Conservation (phyloP, 2,113 vertebrate species). For the Lycocorax pyrrhopterus region DNA sequence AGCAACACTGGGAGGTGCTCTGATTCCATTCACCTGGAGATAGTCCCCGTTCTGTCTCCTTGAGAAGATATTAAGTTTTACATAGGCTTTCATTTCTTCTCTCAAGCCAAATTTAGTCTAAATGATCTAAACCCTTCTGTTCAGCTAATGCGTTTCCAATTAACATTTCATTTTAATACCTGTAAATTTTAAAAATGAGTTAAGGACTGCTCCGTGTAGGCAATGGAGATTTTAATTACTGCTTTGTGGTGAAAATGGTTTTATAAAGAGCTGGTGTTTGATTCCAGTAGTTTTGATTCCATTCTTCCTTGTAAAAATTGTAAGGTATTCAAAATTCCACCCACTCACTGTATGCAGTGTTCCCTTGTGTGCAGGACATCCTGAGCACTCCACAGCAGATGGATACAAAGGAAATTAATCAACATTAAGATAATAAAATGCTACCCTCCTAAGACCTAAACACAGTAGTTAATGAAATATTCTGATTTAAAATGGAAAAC, state of each 20-base stretch:
- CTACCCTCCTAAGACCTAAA: neutral
- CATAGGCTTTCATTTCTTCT: neutral
- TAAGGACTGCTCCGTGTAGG: neutral
- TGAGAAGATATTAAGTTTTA: neutral
- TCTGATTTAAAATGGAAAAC: neutral
- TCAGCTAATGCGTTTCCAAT: neutral
- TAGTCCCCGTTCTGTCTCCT: neutral
- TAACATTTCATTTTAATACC: neutral
- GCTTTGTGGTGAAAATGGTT: neutral
- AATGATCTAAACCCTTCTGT: neutral
- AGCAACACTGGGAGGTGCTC: neutral
- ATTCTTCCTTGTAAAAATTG: neutral
- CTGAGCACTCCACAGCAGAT: neutral
- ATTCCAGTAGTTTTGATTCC: neutral
- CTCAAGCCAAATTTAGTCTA: neutral
- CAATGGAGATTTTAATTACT: neutral
- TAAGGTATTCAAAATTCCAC: neutral
- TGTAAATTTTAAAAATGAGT: neutral
- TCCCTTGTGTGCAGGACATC: neutral
- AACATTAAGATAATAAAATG: slow-evolving; percentile 1
- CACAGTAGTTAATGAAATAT: neutral
- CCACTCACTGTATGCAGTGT: neutral
- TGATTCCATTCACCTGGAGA: neutral
- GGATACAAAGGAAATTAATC: neutral
- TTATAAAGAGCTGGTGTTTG: neutral